A percentile compares a stretch with the other conserved stretches of the same genome.
These are phyloP conservation scores for Poeciliopsis infans DNA, from an alignment of 2,797 vertebrate genomes.

Conservation along the genomic window DNA sequence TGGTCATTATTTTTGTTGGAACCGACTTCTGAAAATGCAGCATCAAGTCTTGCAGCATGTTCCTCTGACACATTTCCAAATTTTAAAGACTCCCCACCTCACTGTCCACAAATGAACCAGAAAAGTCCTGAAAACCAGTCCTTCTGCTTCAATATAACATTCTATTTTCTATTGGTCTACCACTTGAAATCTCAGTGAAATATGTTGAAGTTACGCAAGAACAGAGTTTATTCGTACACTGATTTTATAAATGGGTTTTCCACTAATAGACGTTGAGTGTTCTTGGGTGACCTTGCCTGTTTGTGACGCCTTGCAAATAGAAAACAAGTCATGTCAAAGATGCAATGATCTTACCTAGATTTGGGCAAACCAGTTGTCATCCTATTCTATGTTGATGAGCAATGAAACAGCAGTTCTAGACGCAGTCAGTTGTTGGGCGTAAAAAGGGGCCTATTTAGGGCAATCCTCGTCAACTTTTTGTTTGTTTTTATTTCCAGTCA, in stretches of 20 bases:
- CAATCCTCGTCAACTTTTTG: constrained; percentile 10
- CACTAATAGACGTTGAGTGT: not conserved
- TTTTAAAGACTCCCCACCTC: not conserved
- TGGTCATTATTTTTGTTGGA: not conserved
- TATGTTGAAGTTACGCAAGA: not conserved
- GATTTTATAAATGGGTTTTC: not conserved
- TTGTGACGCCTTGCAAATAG: not conserved
- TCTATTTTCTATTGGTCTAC: not conserved
- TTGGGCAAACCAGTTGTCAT: not conserved
- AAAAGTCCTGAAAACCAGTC: not conserved
- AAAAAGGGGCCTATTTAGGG: not conserved
- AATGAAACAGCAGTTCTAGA: not conserved
- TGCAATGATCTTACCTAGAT: not conserved
- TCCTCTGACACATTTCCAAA: not conserved
- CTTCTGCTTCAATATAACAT: not conserved
- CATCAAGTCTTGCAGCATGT: not conserved
- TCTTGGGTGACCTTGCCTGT: not conserved
- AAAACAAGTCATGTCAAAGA: not conserved
- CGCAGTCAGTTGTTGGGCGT: not conserved
- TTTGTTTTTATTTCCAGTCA: constrained; percentile 19
- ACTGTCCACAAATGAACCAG: too few relatives aligned
- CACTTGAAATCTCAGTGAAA: not conserved
- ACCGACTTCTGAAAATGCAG: not conserved
- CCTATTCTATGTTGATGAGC: not conserved
- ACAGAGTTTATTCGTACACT: not conserved